Evolutionary conservation across 2,888 invertebrate genomes (phyloP), one percentile per base, ranked within the genome.

Genomic region (Eupithecia insigniata): DNA sequence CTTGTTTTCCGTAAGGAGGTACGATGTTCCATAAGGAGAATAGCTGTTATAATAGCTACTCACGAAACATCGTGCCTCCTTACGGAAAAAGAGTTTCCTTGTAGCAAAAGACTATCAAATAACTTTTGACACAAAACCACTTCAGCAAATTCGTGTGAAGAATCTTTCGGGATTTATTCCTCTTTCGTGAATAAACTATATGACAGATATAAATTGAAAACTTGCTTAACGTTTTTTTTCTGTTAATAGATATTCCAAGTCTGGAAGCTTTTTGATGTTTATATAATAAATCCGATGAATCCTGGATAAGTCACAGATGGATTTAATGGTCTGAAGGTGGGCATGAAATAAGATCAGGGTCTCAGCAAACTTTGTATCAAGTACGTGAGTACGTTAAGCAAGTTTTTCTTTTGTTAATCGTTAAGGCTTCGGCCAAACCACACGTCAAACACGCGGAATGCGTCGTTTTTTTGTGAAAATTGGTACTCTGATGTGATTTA

Each of bases 271-370:
- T 58, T 16, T 51, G 16, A 51, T 64, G 14, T 28, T 64, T 51
- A 5, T 28, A 64, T 64, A 39, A 71, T 71, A 67, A 43, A 70
- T 67, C 43, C n/a, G 7, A 32, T n/a, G 39, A 61, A 71, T 55
- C 51, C 12, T n/a, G 66, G 68, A 73, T 68, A 55, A 73, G 68
- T 55, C 66, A 22, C 36, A 39, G 66, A 65, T 22, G 66, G 46
- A 18, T 51, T 69, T 70, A 66, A 73, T 70, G 73, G 70, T 65
- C 46, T 18, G 60, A 58, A 67, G 18, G 69, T n/a, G 67, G 55
- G 46, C 68, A 71, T 70, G 26, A 69, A 66, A 70, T 68, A 70
- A 70, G 34, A 70, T 70, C 55, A 68, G n/a, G 61, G 36, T 68
- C 70, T 60, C 61, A 68, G 46, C 12, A 43, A 67, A 72, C 60